Percentiles rank a stretch among this genome's conserved stretches.
These are phyloP conservation scores for Vombatus ursinus DNA, from an alignment of 2,113 vertebrate genomes.

Conservation along the genomic window DNA sequence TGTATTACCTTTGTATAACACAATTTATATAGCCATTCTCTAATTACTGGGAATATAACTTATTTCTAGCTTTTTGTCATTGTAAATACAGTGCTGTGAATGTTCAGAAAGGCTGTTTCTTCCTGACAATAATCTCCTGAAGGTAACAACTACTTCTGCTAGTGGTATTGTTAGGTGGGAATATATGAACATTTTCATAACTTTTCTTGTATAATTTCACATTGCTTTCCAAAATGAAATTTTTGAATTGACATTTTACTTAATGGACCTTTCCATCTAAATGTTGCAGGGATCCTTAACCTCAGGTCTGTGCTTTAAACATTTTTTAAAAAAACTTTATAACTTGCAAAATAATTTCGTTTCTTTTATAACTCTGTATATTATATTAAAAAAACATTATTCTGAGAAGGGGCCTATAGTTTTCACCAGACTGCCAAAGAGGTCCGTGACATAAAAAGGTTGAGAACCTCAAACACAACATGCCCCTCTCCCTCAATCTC, in stretches of 20 bases:
- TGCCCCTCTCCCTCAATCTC: not conserved
- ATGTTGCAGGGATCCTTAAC: not conserved
- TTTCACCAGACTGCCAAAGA: not conserved
- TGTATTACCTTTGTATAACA: not conserved
- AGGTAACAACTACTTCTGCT: not conserved
- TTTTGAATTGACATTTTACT: not conserved
- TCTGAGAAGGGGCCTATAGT: not conserved
- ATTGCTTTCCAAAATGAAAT: not conserved
- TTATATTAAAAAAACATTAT: not conserved
- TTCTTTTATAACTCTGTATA: not conserved
- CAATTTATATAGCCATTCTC: not conserved
- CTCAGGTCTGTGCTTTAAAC: not conserved
- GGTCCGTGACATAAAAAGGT: not conserved
- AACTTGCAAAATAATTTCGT: not conserved
- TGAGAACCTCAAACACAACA: not conserved
- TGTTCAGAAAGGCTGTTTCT: not conserved
- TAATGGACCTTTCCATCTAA: not conserved
- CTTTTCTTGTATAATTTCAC: not conserved
- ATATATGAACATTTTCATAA: not conserved
- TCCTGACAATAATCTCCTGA: not conserved
- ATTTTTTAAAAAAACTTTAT: not conserved
- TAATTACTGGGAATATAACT: not conserved
- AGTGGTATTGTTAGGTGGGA: not conserved
- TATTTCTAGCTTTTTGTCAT: not conserved
- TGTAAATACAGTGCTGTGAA: not conserved